These are phyloP conservation scores for Takifugu rubripes DNA, from an alignment of 2,797 vertebrate genomes.

Conservation along the genomic window DNA sequence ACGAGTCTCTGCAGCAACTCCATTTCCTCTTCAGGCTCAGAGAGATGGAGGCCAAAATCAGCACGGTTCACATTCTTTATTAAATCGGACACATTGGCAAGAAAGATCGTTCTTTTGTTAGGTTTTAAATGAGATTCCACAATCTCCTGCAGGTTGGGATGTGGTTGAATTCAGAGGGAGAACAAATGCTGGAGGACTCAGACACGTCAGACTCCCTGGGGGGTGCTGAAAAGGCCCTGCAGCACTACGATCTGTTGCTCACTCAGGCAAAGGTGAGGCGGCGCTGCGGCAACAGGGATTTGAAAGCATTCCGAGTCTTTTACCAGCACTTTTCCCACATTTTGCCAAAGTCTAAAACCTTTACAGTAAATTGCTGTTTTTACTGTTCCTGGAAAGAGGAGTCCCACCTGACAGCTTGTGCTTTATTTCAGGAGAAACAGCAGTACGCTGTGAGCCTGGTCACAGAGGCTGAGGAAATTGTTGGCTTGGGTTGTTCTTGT, in stretches of 20 bases:
- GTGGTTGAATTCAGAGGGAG: constrained; percentile 84
- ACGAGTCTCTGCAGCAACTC: constrained; percentile 83
- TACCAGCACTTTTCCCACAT: background rate
- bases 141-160: constrained; percentile 70
- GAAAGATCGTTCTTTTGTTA: background rate
- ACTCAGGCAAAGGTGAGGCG: constrained; percentile 72
- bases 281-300: background rate
- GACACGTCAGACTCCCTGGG: constrained; percentile 54
- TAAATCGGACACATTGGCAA: too few species aligned
- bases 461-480: constrained; percentile 75
- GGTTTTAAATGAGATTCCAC: constrained; percentile 2
- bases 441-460: constrained; percentile 71
- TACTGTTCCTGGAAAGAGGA: background rate
- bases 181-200: constrained; percentile 67
- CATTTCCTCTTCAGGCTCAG: constrained; percentile 78
- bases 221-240: constrained; percentile 53
- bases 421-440: constrained; percentile 78
- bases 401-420: constrained; percentile 16
- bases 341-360: constrained; percentile 2
- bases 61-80: constrained; percentile 60
- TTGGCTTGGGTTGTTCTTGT: constrained; percentile 27
- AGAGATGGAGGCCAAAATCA: constrained; percentile 76
- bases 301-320: background rate
- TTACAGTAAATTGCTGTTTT: background rate
- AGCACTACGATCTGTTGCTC: constrained; percentile 75